These are phyloP conservation scores for Rotaria sp. DNA, from an alignment of 2,888 invertebrate species.

Conservation along the genomic window DNA sequence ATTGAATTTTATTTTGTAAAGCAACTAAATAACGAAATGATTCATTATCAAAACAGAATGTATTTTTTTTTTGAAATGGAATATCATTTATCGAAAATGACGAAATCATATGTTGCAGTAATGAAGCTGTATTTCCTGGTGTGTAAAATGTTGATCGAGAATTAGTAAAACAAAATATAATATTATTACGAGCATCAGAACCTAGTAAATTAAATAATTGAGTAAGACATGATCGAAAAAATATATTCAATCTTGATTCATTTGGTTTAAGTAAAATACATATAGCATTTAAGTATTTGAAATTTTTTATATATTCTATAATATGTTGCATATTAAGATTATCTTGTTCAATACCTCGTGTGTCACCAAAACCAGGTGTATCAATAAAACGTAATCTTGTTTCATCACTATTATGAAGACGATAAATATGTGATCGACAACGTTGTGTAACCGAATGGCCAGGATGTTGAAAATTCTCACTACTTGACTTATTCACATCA, in stretches of 20 bases:
- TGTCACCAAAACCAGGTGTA: slow-evolving; percentile 1
- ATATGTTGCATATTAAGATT: neutral
- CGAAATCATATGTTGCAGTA: neutral
- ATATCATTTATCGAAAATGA: neutral
- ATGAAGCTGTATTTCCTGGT: neutral
- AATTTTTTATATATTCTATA: neutral
- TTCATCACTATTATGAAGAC: neutral
- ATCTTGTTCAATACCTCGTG: neutral
- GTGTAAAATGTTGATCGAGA: neutral
- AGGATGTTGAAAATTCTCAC: neutral
- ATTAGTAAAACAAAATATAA: neutral
- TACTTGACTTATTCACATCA: neutral
- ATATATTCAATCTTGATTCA: neutral
- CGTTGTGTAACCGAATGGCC: neutral
- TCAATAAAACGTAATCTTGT: slow-evolving; percentile 16
- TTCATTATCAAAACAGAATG: slow-evolving; percentile 19
- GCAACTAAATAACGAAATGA: neutral
- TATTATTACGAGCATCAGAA: neutral
- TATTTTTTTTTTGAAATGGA: neutral
- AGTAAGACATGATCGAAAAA: neutral
- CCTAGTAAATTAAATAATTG: neutral
- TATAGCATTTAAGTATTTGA: neutral
- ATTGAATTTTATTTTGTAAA: neutral
- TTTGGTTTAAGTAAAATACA: neutral
- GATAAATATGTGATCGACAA: neutral